Conservation (phyloP, 2,797 vertebrate species). For the Ammospiza maritima region DNA sequence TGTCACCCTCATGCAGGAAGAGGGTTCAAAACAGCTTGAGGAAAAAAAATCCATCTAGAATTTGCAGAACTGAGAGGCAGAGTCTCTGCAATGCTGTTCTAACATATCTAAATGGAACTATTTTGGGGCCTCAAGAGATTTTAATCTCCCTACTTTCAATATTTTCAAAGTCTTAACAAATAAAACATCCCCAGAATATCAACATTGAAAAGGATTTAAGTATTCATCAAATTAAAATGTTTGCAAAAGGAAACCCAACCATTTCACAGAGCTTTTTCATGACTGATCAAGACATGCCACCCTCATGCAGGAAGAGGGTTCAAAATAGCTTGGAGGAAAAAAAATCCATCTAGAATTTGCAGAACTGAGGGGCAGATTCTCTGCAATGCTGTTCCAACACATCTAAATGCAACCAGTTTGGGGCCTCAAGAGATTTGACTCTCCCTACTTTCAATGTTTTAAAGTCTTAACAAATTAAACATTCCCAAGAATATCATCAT, state of each 20-base stretch:
- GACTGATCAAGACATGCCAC: background rate
- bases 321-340: background rate
- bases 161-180: background rate
- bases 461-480: no score
- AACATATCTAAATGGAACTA: background rate
- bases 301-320: background rate
- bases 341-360: background rate
- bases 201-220: no score
- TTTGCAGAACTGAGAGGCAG: background rate
- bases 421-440: no score
- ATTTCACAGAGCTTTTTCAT: background rate
- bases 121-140: background rate
- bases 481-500: no score
- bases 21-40: background rate
- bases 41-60: background rate
- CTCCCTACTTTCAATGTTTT: no score
- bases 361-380: background rate
- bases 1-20: background rate
- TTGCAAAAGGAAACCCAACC: no score
- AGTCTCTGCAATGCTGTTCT: background rate
- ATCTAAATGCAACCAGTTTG: background rate
- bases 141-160: background rate
- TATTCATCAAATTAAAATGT: no score
- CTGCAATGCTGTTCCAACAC: background rate
- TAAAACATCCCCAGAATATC: background rate